Percentiles rank a stretch among this genome's conserved stretches.
Evolutionary conservation across 2,113 vertebrate genomes (phyloP).

Genomic region (Cyphomyrus plagiostoma): DNA sequence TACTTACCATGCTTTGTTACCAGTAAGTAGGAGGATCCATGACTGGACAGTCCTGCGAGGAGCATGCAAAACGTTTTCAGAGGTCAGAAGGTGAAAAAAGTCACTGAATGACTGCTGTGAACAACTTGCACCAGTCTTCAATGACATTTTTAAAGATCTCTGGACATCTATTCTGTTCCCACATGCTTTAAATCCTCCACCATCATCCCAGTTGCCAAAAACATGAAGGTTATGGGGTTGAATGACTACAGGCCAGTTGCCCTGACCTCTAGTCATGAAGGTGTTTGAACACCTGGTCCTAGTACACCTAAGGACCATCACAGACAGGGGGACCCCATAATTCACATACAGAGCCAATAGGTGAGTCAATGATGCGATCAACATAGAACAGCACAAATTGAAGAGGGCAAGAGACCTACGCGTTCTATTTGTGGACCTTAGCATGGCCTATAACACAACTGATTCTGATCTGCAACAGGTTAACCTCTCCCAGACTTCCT

Average conservation of each 20-base stretch:
- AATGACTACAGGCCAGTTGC: neutral
- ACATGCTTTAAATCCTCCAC: neutral
- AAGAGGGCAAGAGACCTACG: neutral
- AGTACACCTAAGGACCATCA: neutral
- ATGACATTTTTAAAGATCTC: neutral
- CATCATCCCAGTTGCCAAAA: neutral
- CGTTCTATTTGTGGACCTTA: neutral
- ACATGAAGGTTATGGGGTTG: neutral
- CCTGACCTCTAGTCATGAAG: neutral
- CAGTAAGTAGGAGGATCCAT: neutral
- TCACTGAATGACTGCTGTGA: neutral
- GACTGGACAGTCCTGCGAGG: neutral
- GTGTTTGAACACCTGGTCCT: neutral
- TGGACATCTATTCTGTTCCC: neutral
- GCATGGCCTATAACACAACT: neutral
- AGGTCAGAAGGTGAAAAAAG: neutral
- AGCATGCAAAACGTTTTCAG: neutral
- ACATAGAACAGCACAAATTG: neutral
- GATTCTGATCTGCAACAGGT: neutral
- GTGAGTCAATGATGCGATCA: neutral
- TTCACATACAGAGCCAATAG: neutral
- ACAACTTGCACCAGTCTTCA: neutral
- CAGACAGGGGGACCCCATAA: neutral
- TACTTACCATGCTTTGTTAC: neutral
- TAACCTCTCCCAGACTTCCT: slow-evolving; percentile 1